phyloP scores from a whole-genome alignment of 2,888 invertebrate species.

The Julus scanicus region DNA sequence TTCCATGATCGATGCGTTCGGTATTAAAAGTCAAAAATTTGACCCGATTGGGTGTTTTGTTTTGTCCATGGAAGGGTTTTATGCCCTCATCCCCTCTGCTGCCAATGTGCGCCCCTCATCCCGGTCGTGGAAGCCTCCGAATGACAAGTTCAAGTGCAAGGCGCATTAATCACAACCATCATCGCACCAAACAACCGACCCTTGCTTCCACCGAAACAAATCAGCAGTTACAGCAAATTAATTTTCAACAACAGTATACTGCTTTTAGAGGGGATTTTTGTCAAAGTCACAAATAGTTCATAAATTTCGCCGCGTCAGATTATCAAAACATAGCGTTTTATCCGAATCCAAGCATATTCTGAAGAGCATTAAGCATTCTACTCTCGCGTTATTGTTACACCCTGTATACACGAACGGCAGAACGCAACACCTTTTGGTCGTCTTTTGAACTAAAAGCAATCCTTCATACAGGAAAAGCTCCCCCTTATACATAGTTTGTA shows the following conservation, averaged over 20 bases:
- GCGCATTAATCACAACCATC: slow-evolving; percentile 23
- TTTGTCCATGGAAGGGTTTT: background rate
- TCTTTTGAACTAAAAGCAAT: background rate
- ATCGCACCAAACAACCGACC: background rate
- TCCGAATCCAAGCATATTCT: too few relatives aligned
- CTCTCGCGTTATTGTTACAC: background rate
- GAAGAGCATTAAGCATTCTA: too few relatives aligned
- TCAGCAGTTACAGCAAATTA: background rate
- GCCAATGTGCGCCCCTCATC: background rate
- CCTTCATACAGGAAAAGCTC: background rate
- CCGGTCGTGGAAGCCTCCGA: background rate
- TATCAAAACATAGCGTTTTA: too few relatives aligned
- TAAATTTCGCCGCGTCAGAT: background rate
- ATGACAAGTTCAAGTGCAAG: slow-evolving; percentile 1
- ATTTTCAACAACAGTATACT: background rate
- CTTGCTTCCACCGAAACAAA: slow-evolving; percentile 19
- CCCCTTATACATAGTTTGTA: background rate
- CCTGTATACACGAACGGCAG: background rate
- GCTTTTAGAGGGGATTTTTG: background rate
- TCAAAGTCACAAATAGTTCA: background rate
- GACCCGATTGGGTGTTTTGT: background rate
- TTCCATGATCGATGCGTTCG: slow-evolving; percentile 33
- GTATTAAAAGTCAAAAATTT: slow-evolving; percentile 7
- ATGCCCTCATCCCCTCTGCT: background rate
- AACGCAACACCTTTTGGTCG: background rate